These are phyloP conservation scores for Alethe castanea DNA, from an alignment of 2,113 vertebrate species.

Conservation along the genomic window DNA sequence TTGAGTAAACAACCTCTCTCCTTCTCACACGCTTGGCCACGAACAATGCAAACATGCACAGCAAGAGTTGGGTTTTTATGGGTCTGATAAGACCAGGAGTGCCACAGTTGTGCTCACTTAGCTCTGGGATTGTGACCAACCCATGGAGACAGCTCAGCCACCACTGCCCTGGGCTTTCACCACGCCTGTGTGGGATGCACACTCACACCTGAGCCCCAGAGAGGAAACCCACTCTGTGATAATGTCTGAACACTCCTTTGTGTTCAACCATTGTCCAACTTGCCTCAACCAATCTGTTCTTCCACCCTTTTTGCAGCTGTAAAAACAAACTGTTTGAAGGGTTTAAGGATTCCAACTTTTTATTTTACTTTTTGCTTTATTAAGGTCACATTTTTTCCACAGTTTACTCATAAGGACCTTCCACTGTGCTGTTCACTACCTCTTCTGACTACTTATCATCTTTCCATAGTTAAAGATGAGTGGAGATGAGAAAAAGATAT, in stretches of 20 bases:
- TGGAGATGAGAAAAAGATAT: not conserved
- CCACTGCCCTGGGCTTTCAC: too few species aligned
- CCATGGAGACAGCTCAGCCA: not conserved
- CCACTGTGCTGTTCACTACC: not conserved
- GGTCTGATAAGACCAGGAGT: not conserved
- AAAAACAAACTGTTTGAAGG: not conserved
- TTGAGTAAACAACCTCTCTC: not conserved
- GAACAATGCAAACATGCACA: not conserved
- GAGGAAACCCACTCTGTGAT: not conserved
- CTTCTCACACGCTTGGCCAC: not conserved
- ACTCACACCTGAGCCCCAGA: not conserved
- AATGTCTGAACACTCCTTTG: not conserved
- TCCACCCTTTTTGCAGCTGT: not conserved
- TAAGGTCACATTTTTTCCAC: not conserved
- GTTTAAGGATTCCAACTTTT: not conserved
- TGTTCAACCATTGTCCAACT: not conserved
- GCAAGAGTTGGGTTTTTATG: not conserved
- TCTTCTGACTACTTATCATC: not conserved
- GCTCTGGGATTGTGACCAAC: not conserved
- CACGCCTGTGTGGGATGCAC: fast-evolving
- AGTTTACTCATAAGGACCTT: not conserved
- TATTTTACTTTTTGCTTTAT: not conserved
- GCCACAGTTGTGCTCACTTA: not conserved
- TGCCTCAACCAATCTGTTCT: not conserved
- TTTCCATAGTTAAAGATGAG: not conserved